These are phyloP conservation scores for Piezodorus guildinii DNA, from an alignment of 1,140 invertebrate genomes.

Conservation along the genomic window DNA sequence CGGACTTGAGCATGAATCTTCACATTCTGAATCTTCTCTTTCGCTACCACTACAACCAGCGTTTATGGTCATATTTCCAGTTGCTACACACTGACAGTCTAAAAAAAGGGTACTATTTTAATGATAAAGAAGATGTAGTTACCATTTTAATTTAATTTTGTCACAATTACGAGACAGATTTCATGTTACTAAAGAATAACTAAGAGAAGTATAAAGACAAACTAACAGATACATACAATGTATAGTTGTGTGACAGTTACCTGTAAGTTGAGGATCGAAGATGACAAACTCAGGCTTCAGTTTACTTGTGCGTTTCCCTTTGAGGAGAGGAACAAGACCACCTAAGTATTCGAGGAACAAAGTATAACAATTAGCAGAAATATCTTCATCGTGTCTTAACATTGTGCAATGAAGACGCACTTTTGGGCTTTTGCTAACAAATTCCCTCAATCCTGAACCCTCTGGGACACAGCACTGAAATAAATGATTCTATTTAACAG, in stretches of 20 bases:
- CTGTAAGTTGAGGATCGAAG: conserved; percentile 80
- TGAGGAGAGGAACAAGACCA: conserved; percentile 87
- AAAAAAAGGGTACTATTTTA: conserved; percentile 3
- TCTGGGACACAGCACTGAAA: conserved; percentile 86
- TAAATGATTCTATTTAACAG: not conserved
- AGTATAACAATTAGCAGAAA: conserved; percentile 63
- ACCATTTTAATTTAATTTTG: too few species aligned
- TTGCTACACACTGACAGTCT: conserved; percentile 20
- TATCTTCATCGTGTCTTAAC: conserved; percentile 80
- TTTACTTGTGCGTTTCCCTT: conserved; percentile 91
- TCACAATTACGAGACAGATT: too few species aligned
- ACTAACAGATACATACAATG: too few species aligned
- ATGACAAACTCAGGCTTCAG: conserved; percentile 97
- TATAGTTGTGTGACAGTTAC: conserved; percentile 38
- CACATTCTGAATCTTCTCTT: conserved; percentile 28
- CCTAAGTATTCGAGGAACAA: conserved; percentile 94
- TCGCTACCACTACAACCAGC: conserved; percentile 25
- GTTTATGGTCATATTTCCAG: not conserved
- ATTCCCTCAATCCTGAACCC: conserved; percentile 71
- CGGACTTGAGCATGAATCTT: conserved; percentile 27
- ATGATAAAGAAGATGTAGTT: too few species aligned
- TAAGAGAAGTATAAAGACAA: too few species aligned
- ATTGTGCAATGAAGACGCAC: conserved; percentile 90
- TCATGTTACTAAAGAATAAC: too few species aligned
- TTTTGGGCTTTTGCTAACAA: conserved; percentile 82